Percentiles rank a stretch among this genome's conserved stretches.
phyloP scores from a whole-genome alignment of 1,140 invertebrate genomes.

The Leptinotarsa texana region DNA sequence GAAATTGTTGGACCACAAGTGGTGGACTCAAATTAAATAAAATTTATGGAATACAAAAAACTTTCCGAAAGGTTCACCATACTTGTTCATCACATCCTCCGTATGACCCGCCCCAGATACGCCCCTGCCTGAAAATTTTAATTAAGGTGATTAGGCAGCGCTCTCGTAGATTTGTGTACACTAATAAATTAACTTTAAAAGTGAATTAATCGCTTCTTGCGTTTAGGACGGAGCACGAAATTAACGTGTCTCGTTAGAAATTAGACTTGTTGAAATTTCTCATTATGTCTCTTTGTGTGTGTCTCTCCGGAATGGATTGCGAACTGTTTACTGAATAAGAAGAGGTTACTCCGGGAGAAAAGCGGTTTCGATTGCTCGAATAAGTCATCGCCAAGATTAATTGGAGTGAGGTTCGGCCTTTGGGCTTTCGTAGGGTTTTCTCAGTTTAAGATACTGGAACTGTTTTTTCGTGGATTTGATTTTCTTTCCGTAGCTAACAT shows the following conservation, averaged over 20 bases:
- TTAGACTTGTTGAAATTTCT: slow-evolving; percentile 51
- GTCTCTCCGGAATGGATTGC: slow-evolving; percentile 14
- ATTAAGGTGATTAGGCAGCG: slow-evolving; percentile 55
- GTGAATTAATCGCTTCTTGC: slow-evolving; percentile 55
- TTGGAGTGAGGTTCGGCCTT: not conserved
- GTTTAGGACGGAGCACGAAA: slow-evolving; percentile 52
- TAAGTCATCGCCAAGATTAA: not conserved
- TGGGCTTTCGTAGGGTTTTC: not conserved
- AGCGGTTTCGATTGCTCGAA: slow-evolving; percentile 8
- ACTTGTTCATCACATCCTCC: too few relatives aligned
- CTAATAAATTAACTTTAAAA: slow-evolving; percentile 56
- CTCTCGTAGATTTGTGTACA: slow-evolving; percentile 49
- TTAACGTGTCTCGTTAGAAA: slow-evolving; percentile 44
- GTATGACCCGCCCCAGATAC: not conserved
- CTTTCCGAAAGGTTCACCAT: too few relatives aligned
- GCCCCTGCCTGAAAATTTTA: slow-evolving; percentile 45
- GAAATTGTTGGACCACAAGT: too few relatives aligned
- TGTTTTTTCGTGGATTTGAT: too few relatives aligned
- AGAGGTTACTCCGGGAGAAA: not conserved
- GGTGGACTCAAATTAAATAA: too few relatives aligned
- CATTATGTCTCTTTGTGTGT: slow-evolving; percentile 41
- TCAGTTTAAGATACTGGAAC: too few relatives aligned
- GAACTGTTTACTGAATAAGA: slow-evolving; percentile 3
- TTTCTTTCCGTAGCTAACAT: too few relatives aligned
- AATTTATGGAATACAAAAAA: too few relatives aligned